Conservation (phyloP, 2,888 invertebrate genomes). For the Noctua comes region DNA sequence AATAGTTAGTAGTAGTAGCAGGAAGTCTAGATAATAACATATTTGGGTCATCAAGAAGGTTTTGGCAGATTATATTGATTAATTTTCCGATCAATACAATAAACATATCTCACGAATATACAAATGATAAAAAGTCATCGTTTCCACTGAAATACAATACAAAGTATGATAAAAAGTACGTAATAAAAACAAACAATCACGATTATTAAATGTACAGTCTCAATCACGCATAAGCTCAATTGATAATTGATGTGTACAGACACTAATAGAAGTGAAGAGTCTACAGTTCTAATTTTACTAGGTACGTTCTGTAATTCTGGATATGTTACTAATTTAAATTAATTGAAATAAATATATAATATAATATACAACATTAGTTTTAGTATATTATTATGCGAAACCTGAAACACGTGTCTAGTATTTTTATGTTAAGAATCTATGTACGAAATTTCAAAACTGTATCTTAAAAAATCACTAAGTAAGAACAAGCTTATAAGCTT, state of each 20-base stretch:
- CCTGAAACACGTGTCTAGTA: too few species aligned
- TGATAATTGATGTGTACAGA: conserved; percentile 45
- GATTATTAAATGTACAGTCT: conserved; percentile 34
- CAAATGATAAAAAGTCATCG: background rate
- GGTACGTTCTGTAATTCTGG: background rate
- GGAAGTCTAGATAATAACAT: conserved; percentile 21
- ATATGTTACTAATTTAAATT: background rate
- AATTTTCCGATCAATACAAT: background rate
- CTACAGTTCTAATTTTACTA: background rate
- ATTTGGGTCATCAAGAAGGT: conserved; percentile 6
- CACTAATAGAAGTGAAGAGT: conserved; percentile 5
- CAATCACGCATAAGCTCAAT: conserved; percentile 29
- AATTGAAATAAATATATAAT: too few species aligned
- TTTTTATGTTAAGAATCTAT: too few species aligned
- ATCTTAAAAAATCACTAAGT: too few species aligned
- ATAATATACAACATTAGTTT: too few species aligned
- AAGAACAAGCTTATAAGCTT: too few species aligned
- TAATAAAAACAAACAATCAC: conserved; percentile 42
- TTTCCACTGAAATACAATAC: conserved; percentile 4
- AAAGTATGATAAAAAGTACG: background rate
- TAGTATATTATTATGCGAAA: too few species aligned
- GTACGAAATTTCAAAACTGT: too few species aligned
- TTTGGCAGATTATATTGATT: conserved; percentile 1
- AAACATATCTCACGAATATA: background rate
- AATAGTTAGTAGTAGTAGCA: too few species aligned